These are phyloP conservation scores for Sebastes flavidus DNA, from an alignment of 2,797 vertebrate species.

Conservation along the genomic window DNA sequence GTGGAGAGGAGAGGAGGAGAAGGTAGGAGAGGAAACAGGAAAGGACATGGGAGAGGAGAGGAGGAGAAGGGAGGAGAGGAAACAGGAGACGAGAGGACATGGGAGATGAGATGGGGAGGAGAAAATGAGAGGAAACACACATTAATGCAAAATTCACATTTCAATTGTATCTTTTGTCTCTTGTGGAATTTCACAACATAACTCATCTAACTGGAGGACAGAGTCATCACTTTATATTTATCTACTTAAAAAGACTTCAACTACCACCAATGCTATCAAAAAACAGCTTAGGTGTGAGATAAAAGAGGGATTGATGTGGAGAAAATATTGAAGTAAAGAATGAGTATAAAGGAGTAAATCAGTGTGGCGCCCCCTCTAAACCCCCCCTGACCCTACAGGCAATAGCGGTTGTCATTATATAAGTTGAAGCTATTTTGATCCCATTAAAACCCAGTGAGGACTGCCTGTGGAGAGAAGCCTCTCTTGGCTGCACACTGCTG, in stretches of 20 bases:
- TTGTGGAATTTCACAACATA: not conserved
- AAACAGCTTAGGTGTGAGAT: not conserved
- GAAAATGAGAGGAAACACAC: not conserved
- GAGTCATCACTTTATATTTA: not conserved
- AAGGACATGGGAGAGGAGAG: not conserved
- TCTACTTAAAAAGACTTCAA: not conserved
- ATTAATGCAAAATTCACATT: not conserved
- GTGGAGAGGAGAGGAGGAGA: not conserved
- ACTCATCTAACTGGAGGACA: not conserved
- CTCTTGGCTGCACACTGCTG: not conserved
- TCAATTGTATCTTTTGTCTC: not conserved
- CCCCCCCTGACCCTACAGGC: not conserved
- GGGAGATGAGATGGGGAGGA: not conserved
- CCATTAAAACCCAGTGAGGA: constrained; percentile 13
- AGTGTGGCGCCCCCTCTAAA: not conserved
- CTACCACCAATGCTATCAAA: not conserved
- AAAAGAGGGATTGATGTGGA: not conserved
- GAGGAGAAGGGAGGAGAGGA: not conserved
- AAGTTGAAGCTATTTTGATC: constrained; percentile 8
- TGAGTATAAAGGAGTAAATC: not conserved
- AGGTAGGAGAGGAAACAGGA: not conserved
- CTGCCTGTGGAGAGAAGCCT: not conserved
- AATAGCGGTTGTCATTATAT: constrained; percentile 36
- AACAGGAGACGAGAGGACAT: not conserved
- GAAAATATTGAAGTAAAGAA: not conserved